Conservation (phyloP, 1,140 invertebrate species). For the Lerema accius region DNA sequence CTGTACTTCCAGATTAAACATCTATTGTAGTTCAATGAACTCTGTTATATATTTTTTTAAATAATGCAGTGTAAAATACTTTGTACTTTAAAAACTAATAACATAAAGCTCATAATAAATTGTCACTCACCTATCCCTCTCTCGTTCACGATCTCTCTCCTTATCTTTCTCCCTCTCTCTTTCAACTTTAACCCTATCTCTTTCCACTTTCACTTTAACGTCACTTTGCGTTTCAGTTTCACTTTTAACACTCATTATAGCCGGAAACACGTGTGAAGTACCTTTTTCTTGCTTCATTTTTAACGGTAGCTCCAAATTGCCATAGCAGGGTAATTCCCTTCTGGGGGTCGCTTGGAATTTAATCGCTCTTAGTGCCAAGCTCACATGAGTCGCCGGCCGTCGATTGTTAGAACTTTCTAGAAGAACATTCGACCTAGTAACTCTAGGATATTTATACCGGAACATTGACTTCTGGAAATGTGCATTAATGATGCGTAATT, state of each 20-base stretch:
- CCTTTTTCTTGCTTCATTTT: slow-evolving; percentile 74
- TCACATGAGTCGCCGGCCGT: slow-evolving; percentile 60
- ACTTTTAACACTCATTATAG: slow-evolving; percentile 54
- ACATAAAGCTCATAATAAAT: too few species aligned
- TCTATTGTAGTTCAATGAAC: too few species aligned
- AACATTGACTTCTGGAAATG: slow-evolving; percentile 72
- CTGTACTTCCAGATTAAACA: too few species aligned
- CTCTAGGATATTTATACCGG: slow-evolving; percentile 76
- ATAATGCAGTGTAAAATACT: too few species aligned
- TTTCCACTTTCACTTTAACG: slow-evolving; percentile 61
- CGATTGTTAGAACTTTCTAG: slow-evolving; percentile 57
- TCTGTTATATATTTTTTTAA: too few species aligned
- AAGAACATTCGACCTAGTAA: slow-evolving; percentile 72
- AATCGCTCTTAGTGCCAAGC: slow-evolving; percentile 65
- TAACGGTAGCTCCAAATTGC: slow-evolving; percentile 74
- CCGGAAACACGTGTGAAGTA: slow-evolving; percentile 53
- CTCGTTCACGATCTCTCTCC: slow-evolving; percentile 60
- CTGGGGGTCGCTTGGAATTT: slow-evolving; percentile 70
- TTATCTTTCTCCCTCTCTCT: slow-evolving; percentile 69
- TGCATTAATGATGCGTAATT: slow-evolving; percentile 72
- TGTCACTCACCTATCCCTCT: slow-evolving; percentile 47
- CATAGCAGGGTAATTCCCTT: slow-evolving; percentile 78
- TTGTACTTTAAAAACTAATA: slow-evolving; percentile 5
- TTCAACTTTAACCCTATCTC: slow-evolving; percentile 56
- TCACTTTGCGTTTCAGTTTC: slow-evolving; percentile 54